Evolutionary conservation across 2,888 invertebrate species (phyloP).

Genomic region (Baccha elongata): DNA sequence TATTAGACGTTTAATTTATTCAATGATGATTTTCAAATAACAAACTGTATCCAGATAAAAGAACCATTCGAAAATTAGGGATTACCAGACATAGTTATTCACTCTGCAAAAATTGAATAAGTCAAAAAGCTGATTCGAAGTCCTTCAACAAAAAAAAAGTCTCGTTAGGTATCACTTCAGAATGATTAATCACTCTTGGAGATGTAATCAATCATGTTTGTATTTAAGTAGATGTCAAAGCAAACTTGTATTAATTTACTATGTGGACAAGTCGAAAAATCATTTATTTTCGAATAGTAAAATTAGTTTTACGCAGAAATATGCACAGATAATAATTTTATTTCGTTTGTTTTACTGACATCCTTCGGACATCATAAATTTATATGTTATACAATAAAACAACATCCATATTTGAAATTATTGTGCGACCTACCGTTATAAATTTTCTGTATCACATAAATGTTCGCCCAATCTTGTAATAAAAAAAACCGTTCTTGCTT

Average conservation of each 20-base stretch:
- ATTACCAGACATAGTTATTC: too few relatives aligned
- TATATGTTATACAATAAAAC: too few relatives aligned
- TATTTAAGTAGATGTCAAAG: conserved; percentile 57
- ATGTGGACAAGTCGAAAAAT: conserved; percentile 20
- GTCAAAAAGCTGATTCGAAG: background rate
- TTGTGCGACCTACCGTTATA: conserved; percentile 37
- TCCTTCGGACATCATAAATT: too few relatives aligned
- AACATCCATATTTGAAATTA: conserved; percentile 26
- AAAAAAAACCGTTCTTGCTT: conserved; percentile 36
- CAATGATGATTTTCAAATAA: too few relatives aligned
- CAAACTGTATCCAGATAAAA: too few relatives aligned
- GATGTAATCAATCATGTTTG: conserved; percentile 56
- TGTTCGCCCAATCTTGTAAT: conserved; percentile 4
- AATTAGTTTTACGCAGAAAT: background rate
- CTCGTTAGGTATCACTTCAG: conserved; percentile 46
- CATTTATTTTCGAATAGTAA: background rate
- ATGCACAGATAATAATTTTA: too few relatives aligned
- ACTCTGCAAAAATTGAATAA: background rate
- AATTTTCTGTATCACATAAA: conserved; percentile 12
- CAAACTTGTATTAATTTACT: conserved; percentile 37
- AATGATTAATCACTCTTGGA: conserved; percentile 56
- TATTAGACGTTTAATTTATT: too few relatives aligned
- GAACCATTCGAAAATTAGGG: too few relatives aligned
- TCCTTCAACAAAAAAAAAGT: conserved; percentile 11
- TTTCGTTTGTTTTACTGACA: too few relatives aligned